Percentiles rank a stretch among this genome's conserved stretches.
Evolutionary conservation across 23 tunicate genomes (phyloP).

Genomic region (Diplosoma virens): DNA sequence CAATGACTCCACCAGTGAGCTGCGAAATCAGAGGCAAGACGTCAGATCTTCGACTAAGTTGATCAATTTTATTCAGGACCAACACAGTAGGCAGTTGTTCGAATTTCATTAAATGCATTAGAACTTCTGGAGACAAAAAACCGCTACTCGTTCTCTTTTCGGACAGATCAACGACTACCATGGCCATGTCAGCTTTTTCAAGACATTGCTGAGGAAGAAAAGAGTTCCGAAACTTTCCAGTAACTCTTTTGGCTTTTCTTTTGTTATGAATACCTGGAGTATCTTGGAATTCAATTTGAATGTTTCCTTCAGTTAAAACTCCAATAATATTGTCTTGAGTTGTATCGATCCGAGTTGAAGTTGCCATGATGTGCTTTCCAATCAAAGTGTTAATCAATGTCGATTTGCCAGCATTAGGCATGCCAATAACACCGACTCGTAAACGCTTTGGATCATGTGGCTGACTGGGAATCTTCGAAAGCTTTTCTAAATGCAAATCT

Average conservation of each 20-base stretch:
- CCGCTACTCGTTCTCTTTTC: slow-evolving; percentile 45
- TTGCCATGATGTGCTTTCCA: slow-evolving; percentile 46
- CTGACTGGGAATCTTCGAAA: slow-evolving; percentile 9
- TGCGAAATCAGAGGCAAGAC: slow-evolving; percentile 15
- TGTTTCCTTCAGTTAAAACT: slow-evolving; percentile 47
- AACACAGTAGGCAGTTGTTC: slow-evolving; percentile 61
- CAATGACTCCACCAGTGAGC: slow-evolving; percentile 37
- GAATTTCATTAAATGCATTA: slow-evolving; percentile 56
- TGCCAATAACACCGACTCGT: slow-evolving; percentile 76
- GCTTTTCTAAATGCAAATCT: background rate
- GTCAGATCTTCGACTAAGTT: background rate
- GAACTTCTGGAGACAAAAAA: slow-evolving; percentile 53
- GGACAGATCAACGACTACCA: slow-evolving; percentile 73
- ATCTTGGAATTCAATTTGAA: slow-evolving; percentile 85
- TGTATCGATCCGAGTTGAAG: slow-evolving; percentile 72
- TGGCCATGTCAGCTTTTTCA: slow-evolving; percentile 43
- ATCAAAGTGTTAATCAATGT: slow-evolving; percentile 62
- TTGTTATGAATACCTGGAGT: slow-evolving; percentile 67
- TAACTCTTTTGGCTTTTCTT: slow-evolving; percentile 41
- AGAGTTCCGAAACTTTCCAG: slow-evolving; percentile 10
- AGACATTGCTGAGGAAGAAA: slow-evolving; percentile 30
- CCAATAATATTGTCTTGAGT: slow-evolving; percentile 52
- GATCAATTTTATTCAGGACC: slow-evolving; percentile 70
- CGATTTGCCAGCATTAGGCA: slow-evolving; percentile 96
- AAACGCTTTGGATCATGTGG: slow-evolving; percentile 44